Evolutionary conservation across 2,797 vertebrate genomes (phyloP), one percentile per base, ranked within the genome.

Genomic region (Gallirallus australis): DNA sequence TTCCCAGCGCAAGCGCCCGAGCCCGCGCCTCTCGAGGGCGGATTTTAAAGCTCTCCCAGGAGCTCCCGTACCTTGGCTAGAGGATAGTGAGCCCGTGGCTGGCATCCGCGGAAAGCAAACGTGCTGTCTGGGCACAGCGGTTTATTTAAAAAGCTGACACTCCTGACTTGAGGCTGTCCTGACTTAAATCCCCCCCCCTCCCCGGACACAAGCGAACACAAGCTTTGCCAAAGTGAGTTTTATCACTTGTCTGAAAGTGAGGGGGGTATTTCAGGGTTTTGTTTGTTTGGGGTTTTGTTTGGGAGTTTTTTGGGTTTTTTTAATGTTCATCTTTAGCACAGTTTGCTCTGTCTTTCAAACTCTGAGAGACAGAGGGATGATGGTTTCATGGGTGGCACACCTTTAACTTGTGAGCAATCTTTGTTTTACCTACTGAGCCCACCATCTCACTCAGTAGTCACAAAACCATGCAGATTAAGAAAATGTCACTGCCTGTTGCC

Each of bases 1-100:
- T 42, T 42, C 4, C 14, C n/a, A 11, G n/a, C 3, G 0, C 4
- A 8, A 1, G 2, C 4, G 48, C 1, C 19, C 7, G 6, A 20
- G 27, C 3, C n/a, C 4, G 1, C 23, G 45, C 14, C 27, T 68
- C 71, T 48, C 42, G 16, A 40, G 53, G 25, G 42, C 0, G 25
- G 39, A 15, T 72, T 93, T 69, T 75, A 61, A 81, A 89, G 37
- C 59, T 75, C 82, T 50, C n/a, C 18, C n/a, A 54, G 40, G 50
- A 71, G 7, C 54, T 25, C 12, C 28, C 20, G 1, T 7, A 21
- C 35, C 64, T 85, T 45, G 28, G 80, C 79, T 66, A 79, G 37
- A 45, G 48, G 65, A 28, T 37, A 25, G 5, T 13, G 21, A 68
- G 6, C 6, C 18, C 65, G 10, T 59, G 54, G 31, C 23, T 39